phyloP scores from a whole-genome alignment of 2,113 vertebrate genomes.

The Nycticorax nycticorax region DNA sequence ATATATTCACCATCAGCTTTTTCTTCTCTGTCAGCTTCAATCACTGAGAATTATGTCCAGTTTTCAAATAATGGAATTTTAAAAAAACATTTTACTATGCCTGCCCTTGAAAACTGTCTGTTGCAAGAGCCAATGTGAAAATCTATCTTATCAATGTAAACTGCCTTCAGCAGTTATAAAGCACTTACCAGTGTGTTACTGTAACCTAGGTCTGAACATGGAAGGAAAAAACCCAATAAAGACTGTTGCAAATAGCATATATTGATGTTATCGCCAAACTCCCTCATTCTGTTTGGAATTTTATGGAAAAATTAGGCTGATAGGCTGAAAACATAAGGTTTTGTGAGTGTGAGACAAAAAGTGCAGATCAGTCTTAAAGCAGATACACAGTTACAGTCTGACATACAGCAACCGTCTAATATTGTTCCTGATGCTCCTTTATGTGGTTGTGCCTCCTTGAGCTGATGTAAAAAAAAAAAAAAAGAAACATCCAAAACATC shows the following conservation, averaged over 20 bases:
- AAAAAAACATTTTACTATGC: not conserved
- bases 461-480: not conserved
- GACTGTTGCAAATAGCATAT: not conserved
- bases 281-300: not conserved
- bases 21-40: slow-evolving; percentile 26
- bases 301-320: not conserved
- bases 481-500: not conserved
- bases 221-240: not conserved
- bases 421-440: not conserved
- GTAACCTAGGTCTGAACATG: not conserved
- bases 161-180: not conserved
- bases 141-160: slow-evolving; percentile 26
- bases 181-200: not conserved
- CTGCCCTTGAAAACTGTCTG: slow-evolving; percentile 43
- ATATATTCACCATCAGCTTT: not conserved
- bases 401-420: not conserved
- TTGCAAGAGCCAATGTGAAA: slow-evolving; percentile 19
- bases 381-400: not conserved
- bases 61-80: slow-evolving; percentile 38
- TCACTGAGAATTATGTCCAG: slow-evolving; percentile 34
- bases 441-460: not conserved
- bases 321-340: not conserved
- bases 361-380: not conserved
- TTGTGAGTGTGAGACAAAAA: not conserved
- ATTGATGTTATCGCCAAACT: not conserved